Evolutionary conservation across 2,797 vertebrate genomes (phyloP), one percentile per base, ranked within the genome.

Genomic region (Gastrophryne carolinensis): DNA sequence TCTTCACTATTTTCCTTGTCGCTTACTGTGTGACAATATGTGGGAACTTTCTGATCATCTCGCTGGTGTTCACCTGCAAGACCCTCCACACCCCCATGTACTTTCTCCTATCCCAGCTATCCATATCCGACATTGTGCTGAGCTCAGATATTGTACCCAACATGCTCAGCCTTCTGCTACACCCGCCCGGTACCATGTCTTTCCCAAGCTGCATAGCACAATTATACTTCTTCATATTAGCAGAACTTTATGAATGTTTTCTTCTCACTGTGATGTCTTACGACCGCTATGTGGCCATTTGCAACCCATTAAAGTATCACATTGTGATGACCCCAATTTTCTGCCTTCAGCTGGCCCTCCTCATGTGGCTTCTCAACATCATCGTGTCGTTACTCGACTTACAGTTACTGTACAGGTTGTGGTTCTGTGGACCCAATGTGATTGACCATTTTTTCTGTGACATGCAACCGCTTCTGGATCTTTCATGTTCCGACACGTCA

Each of bases 381-480:
- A n/a, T n/a, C n/a, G n/a, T n/a, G n/a, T n/a, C n/a, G n/a, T n/a
- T n/a, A n/a, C n/a, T n/a, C n/a, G n/a, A n/a, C n/a, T n/a, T n/a
- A n/a, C n/a, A n/a, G n/a, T n/a, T n/a, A n/a, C n/a, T n/a, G n/a
- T n/a, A n/a, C n/a, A n/a, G n/a, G n/a, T n/a, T n/a, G n/a, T n/a
- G n/a, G 26, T 56, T 56, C 19, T 56, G 53, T 56, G 50, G 24
- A 11, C 10, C 12, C 11, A 26, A 53, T 26, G 27, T 47, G 8
- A 47, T 47, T 10, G n/a, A 56, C 53, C 53, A 56, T 32, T 56
- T 56, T 4, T 56, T 56, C 27, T 56, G 53, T 56, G 53, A 56
- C 17, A 29, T 29, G 3, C 13, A 13, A 0, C 53, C 53, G 2
- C 19, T 56, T 8, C 17, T 56, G 30, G 5, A 56, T 17, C 19